Evolutionary conservation across 2,888 invertebrate species (phyloP).

Genomic region (Plemyria rubiginata): DNA sequence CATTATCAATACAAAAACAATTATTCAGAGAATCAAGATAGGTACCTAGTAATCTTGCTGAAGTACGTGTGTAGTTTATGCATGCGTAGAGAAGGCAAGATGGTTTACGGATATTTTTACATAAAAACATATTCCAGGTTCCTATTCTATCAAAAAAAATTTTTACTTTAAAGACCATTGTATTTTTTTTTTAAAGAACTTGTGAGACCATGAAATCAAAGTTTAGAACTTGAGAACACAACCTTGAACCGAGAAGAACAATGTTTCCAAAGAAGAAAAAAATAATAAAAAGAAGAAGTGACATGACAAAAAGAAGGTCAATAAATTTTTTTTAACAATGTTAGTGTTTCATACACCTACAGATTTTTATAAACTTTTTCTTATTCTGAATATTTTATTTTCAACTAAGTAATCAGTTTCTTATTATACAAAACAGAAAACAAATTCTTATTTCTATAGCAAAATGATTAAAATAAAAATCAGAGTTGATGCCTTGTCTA

Average conservation of each 20-base stretch:
- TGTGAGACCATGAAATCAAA: neutral
- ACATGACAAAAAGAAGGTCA: no score
- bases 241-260: neutral
- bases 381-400: no score
- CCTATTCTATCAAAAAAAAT: neutral
- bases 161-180: neutral
- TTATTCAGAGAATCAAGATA: slow-evolving; percentile 44
- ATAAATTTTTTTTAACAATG: slow-evolving; percentile 4
- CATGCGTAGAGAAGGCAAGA: slow-evolving; percentile 5
- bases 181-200: neutral
- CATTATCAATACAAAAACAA: slow-evolving; percentile 43
- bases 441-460: slow-evolving; percentile 16
- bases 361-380: no score
- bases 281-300: no score
- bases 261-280: no score
- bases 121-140: neutral
- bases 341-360: slow-evolving; percentile 3
- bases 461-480: slow-evolving; percentile 25
- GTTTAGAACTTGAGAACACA: neutral
- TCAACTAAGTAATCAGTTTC: no score
- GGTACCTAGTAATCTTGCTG: slow-evolving; percentile 39
- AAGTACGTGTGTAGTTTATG: neutral
- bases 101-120: no score
- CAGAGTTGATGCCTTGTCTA: slow-evolving; percentile 11
- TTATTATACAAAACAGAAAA: no score